phyloP scores from a whole-genome alignment of 2,113 vertebrate genomes.

The Sciurus niger region DNA sequence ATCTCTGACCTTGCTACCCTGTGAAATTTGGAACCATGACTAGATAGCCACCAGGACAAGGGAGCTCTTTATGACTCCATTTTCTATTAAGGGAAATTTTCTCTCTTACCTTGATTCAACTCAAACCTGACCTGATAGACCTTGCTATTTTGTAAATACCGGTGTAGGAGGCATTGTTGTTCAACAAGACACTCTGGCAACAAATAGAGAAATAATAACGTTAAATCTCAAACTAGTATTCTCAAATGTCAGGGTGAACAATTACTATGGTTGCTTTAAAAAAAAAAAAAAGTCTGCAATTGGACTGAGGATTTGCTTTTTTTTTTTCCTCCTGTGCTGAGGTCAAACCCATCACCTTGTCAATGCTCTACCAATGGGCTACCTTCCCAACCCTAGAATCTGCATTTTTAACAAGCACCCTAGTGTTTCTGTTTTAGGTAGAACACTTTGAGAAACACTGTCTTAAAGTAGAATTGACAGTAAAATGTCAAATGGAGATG shows the following conservation, averaged over 20 bases:
- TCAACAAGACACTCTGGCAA: conserved; percentile 50
- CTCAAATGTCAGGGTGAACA: conserved; percentile 43
- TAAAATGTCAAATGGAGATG: conserved; percentile 23
- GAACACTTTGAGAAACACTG: conserved; percentile 43
- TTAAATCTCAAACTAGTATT: conserved; percentile 50
- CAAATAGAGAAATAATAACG: conserved; percentile 44
- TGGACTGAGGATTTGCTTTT: not conserved
- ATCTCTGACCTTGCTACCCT: not conserved
- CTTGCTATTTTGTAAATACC: conserved; percentile 45
- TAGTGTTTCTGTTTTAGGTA: conserved; percentile 36
- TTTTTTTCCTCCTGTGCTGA: too few relatives aligned
- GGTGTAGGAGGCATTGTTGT: conserved; percentile 8
- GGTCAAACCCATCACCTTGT: not conserved
- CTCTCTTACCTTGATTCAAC: conserved; percentile 38
- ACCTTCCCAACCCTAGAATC: not conserved
- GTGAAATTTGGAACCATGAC: conserved; percentile 11
- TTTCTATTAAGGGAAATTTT: conserved; percentile 48
- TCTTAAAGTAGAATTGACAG: conserved; percentile 40
- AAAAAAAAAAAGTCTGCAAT: not conserved
- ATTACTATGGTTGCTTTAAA: not conserved
- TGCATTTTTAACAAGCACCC: conserved; percentile 21
- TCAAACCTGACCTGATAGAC: conserved; percentile 22
- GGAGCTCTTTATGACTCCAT: not conserved
- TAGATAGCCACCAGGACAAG: not conserved
- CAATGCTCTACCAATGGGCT: not conserved